Base-by-base conservation (phyloP, 2,888 invertebrate genomes). In the Pristionchus japonicus region DNA sequence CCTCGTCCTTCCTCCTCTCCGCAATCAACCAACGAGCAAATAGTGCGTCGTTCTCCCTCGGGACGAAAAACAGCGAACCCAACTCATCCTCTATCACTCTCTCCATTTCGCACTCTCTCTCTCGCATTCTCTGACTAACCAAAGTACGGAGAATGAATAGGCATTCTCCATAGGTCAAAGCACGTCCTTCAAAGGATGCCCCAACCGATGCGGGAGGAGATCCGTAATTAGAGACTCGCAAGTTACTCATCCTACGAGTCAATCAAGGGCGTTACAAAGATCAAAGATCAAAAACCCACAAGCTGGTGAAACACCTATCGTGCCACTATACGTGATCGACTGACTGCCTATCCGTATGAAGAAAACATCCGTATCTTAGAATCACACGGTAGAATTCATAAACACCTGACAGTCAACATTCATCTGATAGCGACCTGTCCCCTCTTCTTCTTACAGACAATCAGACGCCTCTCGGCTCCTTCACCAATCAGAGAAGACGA, bases 51-150 rank as follows among this genome's bases (percentile, higher is more conserved):
- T 67, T 61, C 61, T 27, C 70, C 67, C 67, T 27, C 27, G 77
- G 34, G 70, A 37, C 31, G 74, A 77, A 77, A 77, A 77, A 77
- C 77, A 77, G 43, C 77, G 47, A n/a, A 70, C 70, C 27, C 23
- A 20, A 13, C 64, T 11, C 70, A 57, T 57, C 57, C 47, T 49
- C 80, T 67, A 31, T 34, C 70, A 23, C 70, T 37, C 70, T 70
- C 37, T 37, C 37, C 37, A 37, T 70, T 37, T 37, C 20, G 2
- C 37, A 20, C 37, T 7, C 37, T 80, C n/a, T n/a, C n/a, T 47
- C 6, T 70, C 37, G 15, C 20, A 15, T 9, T 57, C 57, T 57
- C 57, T 57, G 52, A 23, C 52, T 57, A 20, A 1, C 23, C 6
- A 17, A 52, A 7, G 17, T 23, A 52, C 9, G 57, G 23, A 9